Percentiles rank a stretch among this genome's conserved stretches.
These are phyloP conservation scores for Drosophila mauritiana DNA, from an alignment of 1,140 invertebrate genomes.

Conservation along the genomic window DNA sequence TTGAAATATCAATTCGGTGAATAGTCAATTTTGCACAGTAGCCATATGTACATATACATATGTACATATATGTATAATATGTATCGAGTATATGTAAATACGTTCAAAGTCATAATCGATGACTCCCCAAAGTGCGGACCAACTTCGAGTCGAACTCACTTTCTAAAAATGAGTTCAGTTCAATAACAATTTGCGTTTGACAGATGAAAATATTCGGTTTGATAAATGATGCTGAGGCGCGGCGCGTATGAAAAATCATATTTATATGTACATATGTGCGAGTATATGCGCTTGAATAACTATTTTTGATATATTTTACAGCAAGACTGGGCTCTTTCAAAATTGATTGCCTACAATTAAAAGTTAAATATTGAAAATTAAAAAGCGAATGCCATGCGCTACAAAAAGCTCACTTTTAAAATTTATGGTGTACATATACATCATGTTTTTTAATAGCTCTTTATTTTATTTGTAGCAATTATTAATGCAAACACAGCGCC, in stretches of 20 bases:
- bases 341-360: conserved; percentile 81
- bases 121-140: conserved; percentile 45
- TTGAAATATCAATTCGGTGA: conserved; percentile 72
- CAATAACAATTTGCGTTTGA: conserved; percentile 62
- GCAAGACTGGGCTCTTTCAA: conserved; percentile 40
- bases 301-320: conserved; percentile 75
- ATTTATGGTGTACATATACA: conserved; percentile 35
- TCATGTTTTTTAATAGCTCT: conserved; percentile 62
- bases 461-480: conserved; percentile 82
- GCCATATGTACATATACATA: conserved; percentile 18
- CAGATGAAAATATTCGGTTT: conserved; percentile 64
- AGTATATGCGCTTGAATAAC: conserved; percentile 23
- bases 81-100: conserved; percentile 17
- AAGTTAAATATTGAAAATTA: conserved; percentile 81
- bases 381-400: conserved; percentile 59
- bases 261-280: conserved; percentile 1
- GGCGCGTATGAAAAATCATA: conserved; percentile 31
- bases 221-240: conserved; percentile 68
- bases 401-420: conserved; percentile 25
- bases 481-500: conserved; percentile 69
- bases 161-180: conserved; percentile 79
- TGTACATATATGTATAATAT: background rate
- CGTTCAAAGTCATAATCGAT: conserved; percentile 65
- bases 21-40: conserved; percentile 71
- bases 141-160: conserved; percentile 56